Evolutionary conservation across 2,797 vertebrate species (phyloP), one percentile per base, ranked within the genome.

Genomic region (Loriculus beryllinus): DNA sequence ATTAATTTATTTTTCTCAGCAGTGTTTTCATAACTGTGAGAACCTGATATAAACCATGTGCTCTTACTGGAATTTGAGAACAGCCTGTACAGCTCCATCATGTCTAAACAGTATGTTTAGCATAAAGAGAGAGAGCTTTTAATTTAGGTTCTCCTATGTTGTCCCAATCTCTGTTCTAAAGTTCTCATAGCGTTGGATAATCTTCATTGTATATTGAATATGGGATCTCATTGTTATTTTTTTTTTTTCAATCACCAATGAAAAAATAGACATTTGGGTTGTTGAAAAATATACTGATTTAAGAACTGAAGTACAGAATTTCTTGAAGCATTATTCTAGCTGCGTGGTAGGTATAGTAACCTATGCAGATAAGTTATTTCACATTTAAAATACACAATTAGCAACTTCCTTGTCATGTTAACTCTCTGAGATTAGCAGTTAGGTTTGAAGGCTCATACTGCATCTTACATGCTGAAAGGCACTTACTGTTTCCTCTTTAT

Each of bases 1-100:
- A 7, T 63, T 77, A 77, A 90, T 96, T 95, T 89, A 86, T 96
- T 96, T 97, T 94, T 88, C 94, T 93, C 82, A 39, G 87, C 49
- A 59, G 43, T 93, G 86, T 96, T 96, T 95, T 92, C 77, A 47
- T 83, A 92, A 89, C 90, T 95, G 14, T 72, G 72, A 95, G 93
- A 93, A 91, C 88, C 90, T 84, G 88, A 82, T 86, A 90, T 77
- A 95, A 96, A 92, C 83, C 84, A 47, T 93, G 94, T 96, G 92
- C 92, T 93, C 59, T 85, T 79, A 65, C 69, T 89, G 95, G 93
- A 94, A 95, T 94, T 94, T 91, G 59, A 94, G 95, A 94, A 94
- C 95, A 95, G 88, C 49, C 81, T 87, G 95, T 96, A 31, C 93
- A 93, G 93, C 87, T 90, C 81, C 52, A 31, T 94, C 43, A 35